phyloP scores from a whole-genome alignment of 2,888 invertebrate genomes.

The Drosophila falleni region DNA sequence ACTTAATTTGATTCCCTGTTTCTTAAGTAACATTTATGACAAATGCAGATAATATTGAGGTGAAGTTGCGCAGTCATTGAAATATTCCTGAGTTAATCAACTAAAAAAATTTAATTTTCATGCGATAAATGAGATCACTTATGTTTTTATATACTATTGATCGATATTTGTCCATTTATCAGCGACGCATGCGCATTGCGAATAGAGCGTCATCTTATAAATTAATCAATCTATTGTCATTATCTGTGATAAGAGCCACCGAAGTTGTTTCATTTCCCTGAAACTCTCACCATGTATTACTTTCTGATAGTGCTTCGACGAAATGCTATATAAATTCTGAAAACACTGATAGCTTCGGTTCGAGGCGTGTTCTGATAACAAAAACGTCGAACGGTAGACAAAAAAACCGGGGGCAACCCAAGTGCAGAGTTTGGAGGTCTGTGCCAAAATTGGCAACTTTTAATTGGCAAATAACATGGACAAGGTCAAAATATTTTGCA shows the following conservation, averaged over 20 bases:
- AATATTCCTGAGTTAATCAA: background rate
- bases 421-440: slow-evolving; percentile 1
- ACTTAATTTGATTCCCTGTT: no score
- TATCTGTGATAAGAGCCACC: slow-evolving; percentile 41
- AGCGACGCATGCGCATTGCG: background rate
- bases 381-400: slow-evolving; percentile 6
- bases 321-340: slow-evolving; percentile 38
- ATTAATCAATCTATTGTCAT: slow-evolving; percentile 22
- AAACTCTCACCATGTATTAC: slow-evolving; percentile 40
- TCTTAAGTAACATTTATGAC: no score
- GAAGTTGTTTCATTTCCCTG: slow-evolving; percentile 46
- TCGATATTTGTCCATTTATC: background rate
- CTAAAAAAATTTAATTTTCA: background rate
- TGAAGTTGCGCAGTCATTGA: no score
- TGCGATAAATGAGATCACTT: background rate
- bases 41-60: no score
- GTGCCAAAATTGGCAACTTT: background rate
- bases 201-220: slow-evolving; percentile 18
- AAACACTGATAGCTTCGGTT: slow-evolving; percentile 46
- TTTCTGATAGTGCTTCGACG: slow-evolving; percentile 35
- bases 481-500: slow-evolving; percentile 44
- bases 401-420: background rate
- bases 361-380: slow-evolving; percentile 29
- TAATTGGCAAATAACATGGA: background rate
- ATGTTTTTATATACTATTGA: background rate